Conservation (phyloP, 2,797 vertebrate species). For the Cynopterus sphinx region DNA sequence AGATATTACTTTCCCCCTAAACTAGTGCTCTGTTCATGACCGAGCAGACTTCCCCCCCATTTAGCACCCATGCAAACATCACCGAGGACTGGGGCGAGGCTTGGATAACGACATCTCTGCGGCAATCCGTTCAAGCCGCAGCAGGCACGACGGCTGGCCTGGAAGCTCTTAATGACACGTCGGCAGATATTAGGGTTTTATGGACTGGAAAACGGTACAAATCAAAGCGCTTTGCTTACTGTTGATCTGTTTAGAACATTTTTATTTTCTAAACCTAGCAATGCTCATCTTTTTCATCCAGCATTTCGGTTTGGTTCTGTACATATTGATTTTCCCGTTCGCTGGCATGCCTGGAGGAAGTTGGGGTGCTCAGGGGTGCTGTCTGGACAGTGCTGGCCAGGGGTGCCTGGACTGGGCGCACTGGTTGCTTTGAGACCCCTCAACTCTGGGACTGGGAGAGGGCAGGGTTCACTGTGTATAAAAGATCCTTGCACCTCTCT, state of each 20-base stretch:
- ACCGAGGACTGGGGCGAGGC: constrained; percentile 66
- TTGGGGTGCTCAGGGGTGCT: background rate
- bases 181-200: constrained; percentile 83
- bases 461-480: background rate
- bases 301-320: constrained; percentile 77
- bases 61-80: constrained; percentile 72
- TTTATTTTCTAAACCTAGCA: constrained; percentile 79
- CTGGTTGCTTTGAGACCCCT: background rate
- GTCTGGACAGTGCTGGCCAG: accelerated
- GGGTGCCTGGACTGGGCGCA: accelerated
- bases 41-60: constrained; percentile 69
- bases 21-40: constrained; percentile 57
- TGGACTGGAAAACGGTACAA: constrained; percentile 86
- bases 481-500: background rate
- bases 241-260: constrained; percentile 83
- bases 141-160: constrained; percentile 68
- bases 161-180: constrained; percentile 83
- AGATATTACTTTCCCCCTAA: constrained; percentile 69
- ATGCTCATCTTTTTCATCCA: constrained; percentile 80
- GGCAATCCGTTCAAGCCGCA: constrained; percentile 75
- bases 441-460: background rate
- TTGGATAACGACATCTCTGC: constrained; percentile 12
- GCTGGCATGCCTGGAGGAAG: constrained; percentile 43
- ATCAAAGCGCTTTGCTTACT: constrained; percentile 85
- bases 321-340: constrained; percentile 84